These are phyloP conservation scores for Nemotelus nigrinus DNA, from an alignment of 2,888 invertebrate species.

Conservation along the genomic window DNA sequence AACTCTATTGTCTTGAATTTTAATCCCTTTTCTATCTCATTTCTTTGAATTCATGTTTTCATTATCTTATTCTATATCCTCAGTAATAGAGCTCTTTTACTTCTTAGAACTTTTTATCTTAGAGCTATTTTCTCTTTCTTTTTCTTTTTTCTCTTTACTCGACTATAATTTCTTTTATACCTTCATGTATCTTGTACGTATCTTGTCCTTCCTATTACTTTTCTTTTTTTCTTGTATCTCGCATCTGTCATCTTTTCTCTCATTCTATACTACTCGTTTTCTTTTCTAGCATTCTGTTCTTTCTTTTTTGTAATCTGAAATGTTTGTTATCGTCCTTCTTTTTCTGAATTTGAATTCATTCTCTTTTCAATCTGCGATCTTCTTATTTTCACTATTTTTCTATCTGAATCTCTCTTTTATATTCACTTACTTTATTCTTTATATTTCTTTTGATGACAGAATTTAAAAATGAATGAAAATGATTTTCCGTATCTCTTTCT, in stretches of 20 bases:
- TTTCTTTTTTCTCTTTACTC: neutral
- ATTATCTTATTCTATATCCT: no score
- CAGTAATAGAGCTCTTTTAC: no score
- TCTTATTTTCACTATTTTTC: neutral
- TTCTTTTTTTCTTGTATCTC: neutral
- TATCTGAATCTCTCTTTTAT: neutral
- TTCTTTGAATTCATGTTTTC: no score
- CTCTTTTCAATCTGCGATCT: neutral
- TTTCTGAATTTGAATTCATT: neutral
- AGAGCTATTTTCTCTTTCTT: neutral
- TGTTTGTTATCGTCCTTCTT: neutral
- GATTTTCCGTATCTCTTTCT: no score
- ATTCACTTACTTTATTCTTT: constrained; percentile 8
- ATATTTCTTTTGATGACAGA: neutral
- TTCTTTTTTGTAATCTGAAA: constrained; percentile 6
- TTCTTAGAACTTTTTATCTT: neutral
- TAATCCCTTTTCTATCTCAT: no score
- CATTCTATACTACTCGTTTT: neutral
- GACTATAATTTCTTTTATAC: neutral
- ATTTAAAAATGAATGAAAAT: no score
- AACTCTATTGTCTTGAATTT: no score
- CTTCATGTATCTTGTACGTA: neutral
- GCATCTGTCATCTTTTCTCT: neutral
- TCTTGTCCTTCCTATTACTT: neutral
- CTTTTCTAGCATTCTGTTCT: neutral